phyloP scores from a whole-genome alignment of 2,113 vertebrate genomes.

The Nerophis lumbriciformis region DNA sequence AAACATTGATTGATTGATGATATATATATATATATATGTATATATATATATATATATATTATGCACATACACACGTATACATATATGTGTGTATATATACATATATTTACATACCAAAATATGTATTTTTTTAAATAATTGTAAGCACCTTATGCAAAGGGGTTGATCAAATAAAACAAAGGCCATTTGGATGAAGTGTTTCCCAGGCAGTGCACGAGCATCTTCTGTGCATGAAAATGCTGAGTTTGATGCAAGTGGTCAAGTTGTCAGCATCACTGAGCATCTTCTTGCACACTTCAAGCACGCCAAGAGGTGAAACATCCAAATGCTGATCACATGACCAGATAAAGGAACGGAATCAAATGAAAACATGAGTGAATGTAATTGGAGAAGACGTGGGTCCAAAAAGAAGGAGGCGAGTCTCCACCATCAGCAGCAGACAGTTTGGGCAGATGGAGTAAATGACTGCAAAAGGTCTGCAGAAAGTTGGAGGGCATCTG shows the following conservation, averaged over 20 bases:
- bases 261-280: neutral
- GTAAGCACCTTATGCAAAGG: no score
- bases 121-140: no score
- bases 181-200: neutral
- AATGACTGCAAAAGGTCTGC: neutral
- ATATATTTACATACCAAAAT: no score
- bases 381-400: neutral
- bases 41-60: no score
- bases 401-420: neutral
- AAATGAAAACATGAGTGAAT: neutral
- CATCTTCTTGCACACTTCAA: neutral
- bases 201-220: neutral
- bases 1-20: no score
- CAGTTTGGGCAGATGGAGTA: conserved; percentile 3
- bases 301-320: neutral
- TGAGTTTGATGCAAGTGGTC: neutral
- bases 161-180: neutral
- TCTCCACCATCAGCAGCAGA: neutral
- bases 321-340: neutral
- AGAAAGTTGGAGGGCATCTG: conserved; percentile 2
- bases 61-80: no score
- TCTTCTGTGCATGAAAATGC: neutral
- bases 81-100: no score
- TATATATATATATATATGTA: no score
- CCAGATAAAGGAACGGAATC: neutral